Conservation (phyloP, 2,888 invertebrate genomes). For the Apotomis betuletana region DNA sequence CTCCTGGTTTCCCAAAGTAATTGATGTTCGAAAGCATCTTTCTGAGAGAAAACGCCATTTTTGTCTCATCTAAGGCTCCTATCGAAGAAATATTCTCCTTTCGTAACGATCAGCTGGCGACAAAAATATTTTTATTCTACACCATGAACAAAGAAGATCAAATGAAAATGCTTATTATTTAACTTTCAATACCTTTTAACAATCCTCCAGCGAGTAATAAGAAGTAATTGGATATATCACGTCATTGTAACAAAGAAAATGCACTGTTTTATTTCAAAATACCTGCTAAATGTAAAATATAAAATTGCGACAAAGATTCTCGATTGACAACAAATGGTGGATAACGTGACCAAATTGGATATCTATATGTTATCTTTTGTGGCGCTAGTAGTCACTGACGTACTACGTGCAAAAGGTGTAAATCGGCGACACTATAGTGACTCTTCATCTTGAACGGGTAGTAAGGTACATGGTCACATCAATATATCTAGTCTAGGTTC, state of each 20-base stretch:
- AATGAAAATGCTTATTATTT: background rate
- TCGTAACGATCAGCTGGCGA: constrained; percentile 36
- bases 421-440: background rate
- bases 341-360: constrained; percentile 9
- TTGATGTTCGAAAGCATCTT: constrained; percentile 76
- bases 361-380: background rate
- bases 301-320: constrained; percentile 31
- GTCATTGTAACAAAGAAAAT: constrained; percentile 50
- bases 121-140: constrained; percentile 33
- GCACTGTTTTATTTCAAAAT: constrained; percentile 50
- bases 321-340: constrained; percentile 38
- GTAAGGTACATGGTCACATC: constrained; percentile 10
- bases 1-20: constrained; percentile 72
- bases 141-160: constrained; percentile 34
- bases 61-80: constrained; percentile 39
- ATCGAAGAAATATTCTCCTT: constrained; percentile 16
- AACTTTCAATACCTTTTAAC: constrained; percentile 26
- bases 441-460: background rate
- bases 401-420: background rate
- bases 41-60: constrained; percentile 76
- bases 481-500: constrained; percentile 25
- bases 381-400: constrained; percentile 27
- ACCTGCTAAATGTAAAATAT: constrained; percentile 54
- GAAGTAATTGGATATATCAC: constrained; percentile 46
- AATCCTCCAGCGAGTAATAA: constrained; percentile 17